These are phyloP conservation scores for Parnassius mnemosyne DNA, from an alignment of 2,888 invertebrate species.

Conservation along the genomic window DNA sequence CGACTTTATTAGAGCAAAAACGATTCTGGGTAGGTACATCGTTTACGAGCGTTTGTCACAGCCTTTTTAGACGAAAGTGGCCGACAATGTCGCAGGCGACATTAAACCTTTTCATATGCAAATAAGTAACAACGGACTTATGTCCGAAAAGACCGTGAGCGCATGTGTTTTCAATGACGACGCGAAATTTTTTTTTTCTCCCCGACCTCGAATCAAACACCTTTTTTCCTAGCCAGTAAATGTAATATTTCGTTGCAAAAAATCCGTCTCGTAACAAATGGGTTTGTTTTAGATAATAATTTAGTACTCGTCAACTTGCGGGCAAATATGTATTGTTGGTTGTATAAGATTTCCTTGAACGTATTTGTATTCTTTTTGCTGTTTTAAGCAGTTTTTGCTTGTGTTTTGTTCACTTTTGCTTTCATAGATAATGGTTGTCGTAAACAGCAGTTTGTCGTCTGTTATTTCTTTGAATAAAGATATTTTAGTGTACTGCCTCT, in stretches of 20 bases:
- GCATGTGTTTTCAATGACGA: conserved; percentile 58
- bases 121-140: conserved; percentile 73
- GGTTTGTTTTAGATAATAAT: conserved; percentile 29
- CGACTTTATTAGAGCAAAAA: conserved; percentile 74
- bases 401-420: conserved; percentile 29
- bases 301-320: conserved; percentile 27
- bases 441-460: conserved; percentile 16
- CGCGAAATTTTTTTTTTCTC: conserved; percentile 51
- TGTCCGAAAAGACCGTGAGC: conserved; percentile 52
- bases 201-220: conserved; percentile 32
- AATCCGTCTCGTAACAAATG: conserved; percentile 8
- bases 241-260: conserved; percentile 7
- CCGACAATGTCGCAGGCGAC: conserved; percentile 62
- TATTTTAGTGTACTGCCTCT: background rate
- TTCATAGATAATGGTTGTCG: conserved; percentile 25
- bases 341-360: conserved; percentile 26
- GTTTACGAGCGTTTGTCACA: conserved; percentile 60
- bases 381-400: conserved; percentile 22
- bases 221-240: conserved; percentile 31
- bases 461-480: conserved; percentile 14
- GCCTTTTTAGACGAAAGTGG: conserved; percentile 65
- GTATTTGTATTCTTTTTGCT: conserved; percentile 19
- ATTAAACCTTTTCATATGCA: conserved; percentile 68
- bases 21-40: conserved; percentile 52
- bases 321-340: conserved; percentile 28